A percentile compares a stretch with the other conserved stretches of the same genome.
Evolutionary conservation across 2,113 vertebrate genomes (phyloP).

Genomic region (Tragelaphus imberbis): DNA sequence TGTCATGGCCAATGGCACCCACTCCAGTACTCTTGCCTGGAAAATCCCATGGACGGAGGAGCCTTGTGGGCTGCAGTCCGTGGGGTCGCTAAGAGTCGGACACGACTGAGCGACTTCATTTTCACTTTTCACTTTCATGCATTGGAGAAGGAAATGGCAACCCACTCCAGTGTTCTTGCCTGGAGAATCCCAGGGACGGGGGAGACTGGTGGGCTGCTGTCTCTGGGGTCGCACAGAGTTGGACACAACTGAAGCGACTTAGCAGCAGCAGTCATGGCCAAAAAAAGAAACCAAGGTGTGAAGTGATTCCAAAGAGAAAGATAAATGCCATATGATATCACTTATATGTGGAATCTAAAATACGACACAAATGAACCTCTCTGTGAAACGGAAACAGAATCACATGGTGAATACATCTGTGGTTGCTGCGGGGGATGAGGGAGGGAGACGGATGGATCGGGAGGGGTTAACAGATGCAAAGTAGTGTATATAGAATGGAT

Average conservation of each 20-base stretch:
- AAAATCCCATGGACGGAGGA: no score
- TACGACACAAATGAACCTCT: neutral
- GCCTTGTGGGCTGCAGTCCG: no score
- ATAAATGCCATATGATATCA: neutral
- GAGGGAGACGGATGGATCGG: neutral
- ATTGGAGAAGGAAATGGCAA: no score
- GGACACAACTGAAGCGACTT: no score
- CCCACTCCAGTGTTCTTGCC: no score
- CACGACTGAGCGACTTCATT: no score
- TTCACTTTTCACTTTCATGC: no score
- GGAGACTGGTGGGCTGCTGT: no score
- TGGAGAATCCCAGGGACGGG: no score
- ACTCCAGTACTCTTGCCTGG: no score
- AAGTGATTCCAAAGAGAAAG: neutral
- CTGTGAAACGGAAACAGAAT: neutral
- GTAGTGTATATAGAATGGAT: neutral
- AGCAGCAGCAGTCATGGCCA: neutral
- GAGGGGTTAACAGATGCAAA: neutral
- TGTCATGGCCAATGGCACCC: neutral
- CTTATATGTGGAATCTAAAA: neutral
- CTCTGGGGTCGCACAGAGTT: no score
- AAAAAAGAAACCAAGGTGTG: neutral
- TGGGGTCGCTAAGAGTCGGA: no score
- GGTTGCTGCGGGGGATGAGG: neutral
- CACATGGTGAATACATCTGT: neutral